Evolutionary conservation across 2,113 vertebrate genomes (phyloP).

Genomic region (Amphiprion percula): DNA sequence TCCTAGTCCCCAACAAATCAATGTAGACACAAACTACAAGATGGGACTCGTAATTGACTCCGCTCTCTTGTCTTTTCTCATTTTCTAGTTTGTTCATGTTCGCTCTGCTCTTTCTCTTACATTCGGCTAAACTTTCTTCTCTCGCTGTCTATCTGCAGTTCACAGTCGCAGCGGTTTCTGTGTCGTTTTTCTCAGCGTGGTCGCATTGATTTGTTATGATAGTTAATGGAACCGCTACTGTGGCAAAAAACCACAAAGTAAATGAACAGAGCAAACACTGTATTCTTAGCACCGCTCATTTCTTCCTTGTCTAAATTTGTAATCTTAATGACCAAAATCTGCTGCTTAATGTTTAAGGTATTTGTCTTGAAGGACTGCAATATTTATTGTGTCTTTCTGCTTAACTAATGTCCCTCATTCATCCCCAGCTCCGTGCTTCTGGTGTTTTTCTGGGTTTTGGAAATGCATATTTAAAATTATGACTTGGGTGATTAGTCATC

Average conservation of each 20-base stretch:
- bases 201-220: constrained; percentile 65
- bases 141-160: constrained; percentile 10
- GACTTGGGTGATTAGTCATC: constrained; percentile 12
- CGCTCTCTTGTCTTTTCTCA: constrained; percentile 46
- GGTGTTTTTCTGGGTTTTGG: constrained; percentile 21
- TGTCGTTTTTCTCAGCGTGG: constrained; percentile 50
- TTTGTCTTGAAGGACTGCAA: neutral
- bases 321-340: constrained; percentile 17
- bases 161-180: constrained; percentile 31
- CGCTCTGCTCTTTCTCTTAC: neutral
- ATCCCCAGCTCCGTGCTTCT: constrained; percentile 18
- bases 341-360: constrained; percentile 33
- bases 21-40: constrained; percentile 77
- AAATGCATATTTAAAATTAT: constrained; percentile 13
- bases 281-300: constrained; percentile 1
- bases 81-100: constrained; percentile 51
- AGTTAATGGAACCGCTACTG: constrained; percentile 40
- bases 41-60: constrained; percentile 80
- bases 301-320: constrained; percentile 32
- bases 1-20: constrained; percentile 77
- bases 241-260: constrained; percentile 33
- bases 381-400: constrained; percentile 20
- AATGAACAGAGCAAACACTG: constrained; percentile 34
- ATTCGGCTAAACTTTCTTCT: constrained; percentile 19
- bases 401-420: constrained; percentile 10